phyloP scores from a whole-genome alignment of 2,797 vertebrate species.

The Ctenopoma kingsleyae region DNA sequence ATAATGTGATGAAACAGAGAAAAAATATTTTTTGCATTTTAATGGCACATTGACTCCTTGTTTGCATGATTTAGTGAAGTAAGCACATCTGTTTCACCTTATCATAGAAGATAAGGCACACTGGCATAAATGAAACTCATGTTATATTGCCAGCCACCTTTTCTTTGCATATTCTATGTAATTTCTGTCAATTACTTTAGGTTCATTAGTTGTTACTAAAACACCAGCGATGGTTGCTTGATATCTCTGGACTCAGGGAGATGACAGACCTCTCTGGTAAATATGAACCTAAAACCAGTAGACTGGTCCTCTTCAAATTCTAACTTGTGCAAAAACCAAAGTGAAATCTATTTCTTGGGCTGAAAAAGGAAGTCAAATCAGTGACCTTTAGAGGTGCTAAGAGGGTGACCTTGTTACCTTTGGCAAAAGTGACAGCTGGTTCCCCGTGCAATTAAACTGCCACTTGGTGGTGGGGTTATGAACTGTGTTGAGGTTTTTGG shows the following conservation, averaged over 20 bases:
- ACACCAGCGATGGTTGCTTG: background rate
- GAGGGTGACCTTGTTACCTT: too few relatives aligned
- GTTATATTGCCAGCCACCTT: background rate
- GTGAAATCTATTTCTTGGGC: background rate
- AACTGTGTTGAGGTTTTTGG: too few relatives aligned
- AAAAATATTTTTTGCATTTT: slow-evolving; percentile 12
- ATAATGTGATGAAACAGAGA: slow-evolving; percentile 16
- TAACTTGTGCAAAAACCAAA: background rate
- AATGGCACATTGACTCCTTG: background rate
- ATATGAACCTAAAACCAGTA: background rate
- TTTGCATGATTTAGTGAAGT: slow-evolving; percentile 23
- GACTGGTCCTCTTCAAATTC: background rate
- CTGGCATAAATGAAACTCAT: background rate
- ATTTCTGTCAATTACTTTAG: background rate
- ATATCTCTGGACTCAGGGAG: background rate
- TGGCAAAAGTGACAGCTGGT: too few relatives aligned
- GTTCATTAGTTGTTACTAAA: background rate
- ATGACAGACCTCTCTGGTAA: background rate
- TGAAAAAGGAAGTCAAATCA: background rate
- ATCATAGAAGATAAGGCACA: background rate
- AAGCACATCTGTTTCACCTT: background rate
- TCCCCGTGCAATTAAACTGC: too few relatives aligned
- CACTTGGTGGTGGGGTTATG: too few relatives aligned
- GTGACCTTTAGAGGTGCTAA: too few relatives aligned
- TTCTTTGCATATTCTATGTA: background rate